Conservation (phyloP, 2,888 invertebrate species). For the Vannuccia rotundouncinata region DNA sequence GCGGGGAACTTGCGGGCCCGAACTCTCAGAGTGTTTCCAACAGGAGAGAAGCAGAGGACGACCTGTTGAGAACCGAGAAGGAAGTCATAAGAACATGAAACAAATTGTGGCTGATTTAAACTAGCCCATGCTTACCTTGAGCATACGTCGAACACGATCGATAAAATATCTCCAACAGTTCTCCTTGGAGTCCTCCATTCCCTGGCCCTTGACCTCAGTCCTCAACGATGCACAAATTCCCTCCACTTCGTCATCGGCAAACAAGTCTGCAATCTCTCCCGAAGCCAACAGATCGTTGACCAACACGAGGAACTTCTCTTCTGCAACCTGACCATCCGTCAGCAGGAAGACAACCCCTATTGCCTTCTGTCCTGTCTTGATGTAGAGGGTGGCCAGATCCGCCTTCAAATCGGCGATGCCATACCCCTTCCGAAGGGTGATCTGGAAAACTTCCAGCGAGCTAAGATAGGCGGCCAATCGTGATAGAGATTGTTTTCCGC, state of each 20-base stretch:
- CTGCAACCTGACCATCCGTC: constrained; percentile 83
- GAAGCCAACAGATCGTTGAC: constrained; percentile 91
- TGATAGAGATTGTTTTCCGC: constrained; percentile 86
- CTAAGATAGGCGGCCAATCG: constrained; percentile 87
- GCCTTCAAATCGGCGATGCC: constrained; percentile 75
- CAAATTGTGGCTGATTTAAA: not conserved
- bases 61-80: constrained; percentile 41
- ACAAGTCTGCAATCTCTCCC: constrained; percentile 88
- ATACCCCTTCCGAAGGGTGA: constrained; percentile 81
- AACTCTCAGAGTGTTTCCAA: constrained; percentile 81
- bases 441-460: constrained; percentile 83
- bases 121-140: constrained; percentile 56
- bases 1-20: constrained; percentile 90
- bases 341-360: constrained; percentile 88
- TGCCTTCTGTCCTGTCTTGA: constrained; percentile 85
- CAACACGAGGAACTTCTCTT: constrained; percentile 85
- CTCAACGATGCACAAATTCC: constrained; percentile 20
- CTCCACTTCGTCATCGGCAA: constrained; percentile 81
- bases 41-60: constrained; percentile 90
- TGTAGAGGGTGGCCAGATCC: constrained; percentile 76
- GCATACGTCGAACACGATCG: constrained; percentile 73
- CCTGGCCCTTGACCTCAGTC: constrained; percentile 32
- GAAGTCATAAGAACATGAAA: not conserved
- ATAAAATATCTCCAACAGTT: constrained; percentile 97
- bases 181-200: constrained; percentile 72